A percentile compares a stretch with the other conserved stretches of the same genome.
phyloP scores from a whole-genome alignment of 2,113 vertebrate genomes.

The Chionis minor region DNA sequence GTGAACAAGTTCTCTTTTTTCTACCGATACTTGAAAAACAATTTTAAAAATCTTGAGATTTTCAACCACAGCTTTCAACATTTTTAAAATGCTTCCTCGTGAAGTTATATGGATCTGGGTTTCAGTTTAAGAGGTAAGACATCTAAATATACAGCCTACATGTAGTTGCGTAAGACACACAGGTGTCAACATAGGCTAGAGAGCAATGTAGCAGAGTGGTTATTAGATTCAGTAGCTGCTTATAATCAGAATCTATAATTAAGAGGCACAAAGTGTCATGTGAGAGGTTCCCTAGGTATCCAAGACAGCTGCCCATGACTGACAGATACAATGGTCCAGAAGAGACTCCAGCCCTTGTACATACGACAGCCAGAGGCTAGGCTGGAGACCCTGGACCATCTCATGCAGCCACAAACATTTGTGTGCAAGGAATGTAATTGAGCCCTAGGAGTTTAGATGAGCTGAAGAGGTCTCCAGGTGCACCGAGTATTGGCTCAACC shows the following conservation, averaged over 20 bases:
- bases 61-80: not conserved
- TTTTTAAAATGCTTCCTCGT: not conserved
- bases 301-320: not conserved
- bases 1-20: not conserved
- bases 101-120: not conserved
- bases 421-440: not conserved
- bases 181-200: not conserved
- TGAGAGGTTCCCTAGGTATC: not conserved
- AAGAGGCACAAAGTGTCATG: not conserved
- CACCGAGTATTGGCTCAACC: not conserved
- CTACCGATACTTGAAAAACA: not conserved
- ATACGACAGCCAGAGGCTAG: not conserved
- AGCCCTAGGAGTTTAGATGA: not conserved
- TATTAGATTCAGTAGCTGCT: not conserved
- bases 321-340: not conserved
- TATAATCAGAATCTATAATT: not conserved
- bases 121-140: not conserved
- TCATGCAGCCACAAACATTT: not conserved
- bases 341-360: not conserved
- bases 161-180: fast-evolving
- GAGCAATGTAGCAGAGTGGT: not conserved
- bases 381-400: not conserved
- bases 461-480: not conserved
- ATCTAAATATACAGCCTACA: not conserved
- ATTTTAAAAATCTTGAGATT: not conserved